phyloP scores from a whole-genome alignment of 1,140 invertebrate genomes.

The Heliothis virescens region DNA sequence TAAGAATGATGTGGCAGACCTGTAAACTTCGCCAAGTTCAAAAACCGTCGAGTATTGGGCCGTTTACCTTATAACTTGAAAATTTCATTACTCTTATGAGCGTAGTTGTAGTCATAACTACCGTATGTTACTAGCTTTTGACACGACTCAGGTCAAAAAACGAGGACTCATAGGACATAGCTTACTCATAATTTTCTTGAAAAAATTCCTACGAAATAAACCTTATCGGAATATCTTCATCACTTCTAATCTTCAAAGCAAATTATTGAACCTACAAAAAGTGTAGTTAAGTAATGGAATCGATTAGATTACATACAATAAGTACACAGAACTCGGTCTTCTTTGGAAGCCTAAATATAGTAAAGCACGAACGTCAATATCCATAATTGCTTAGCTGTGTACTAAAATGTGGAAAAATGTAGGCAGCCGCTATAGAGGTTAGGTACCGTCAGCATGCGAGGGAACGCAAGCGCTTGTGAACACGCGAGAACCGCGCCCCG shows the following conservation, averaged over 20 bases:
- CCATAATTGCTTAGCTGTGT: constrained; percentile 56
- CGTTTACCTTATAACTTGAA: too few relatives aligned
- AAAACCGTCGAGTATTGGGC: too few relatives aligned
- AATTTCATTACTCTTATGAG: too few relatives aligned
- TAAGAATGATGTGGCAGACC: too few relatives aligned
- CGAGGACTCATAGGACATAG: neutral
- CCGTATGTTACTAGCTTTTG: neutral
- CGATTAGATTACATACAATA: constrained; percentile 48
- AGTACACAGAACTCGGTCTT: constrained; percentile 39
- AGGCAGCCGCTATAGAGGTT: constrained; percentile 46
- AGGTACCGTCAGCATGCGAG: constrained; percentile 57
- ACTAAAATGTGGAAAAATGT: constrained; percentile 61
- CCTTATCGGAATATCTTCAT: constrained; percentile 2
- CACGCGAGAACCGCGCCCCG: constrained; percentile 64
- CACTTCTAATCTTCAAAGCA: neutral
- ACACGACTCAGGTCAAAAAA: constrained; percentile 7
- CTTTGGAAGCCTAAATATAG: constrained; percentile 52
- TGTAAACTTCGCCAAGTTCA: too few relatives aligned
- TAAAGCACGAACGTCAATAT: constrained; percentile 57
- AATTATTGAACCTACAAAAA: neutral
- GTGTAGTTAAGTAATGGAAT: constrained; percentile 17
- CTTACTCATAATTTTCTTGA: neutral
- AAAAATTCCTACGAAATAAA: neutral
- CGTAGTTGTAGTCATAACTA: neutral
- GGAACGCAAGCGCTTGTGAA: constrained; percentile 48